Percentiles rank a stretch among this genome's conserved stretches.
These are phyloP conservation scores for Apamea epomidion DNA, from an alignment of 2,888 invertebrate species.

Conservation along the genomic window DNA sequence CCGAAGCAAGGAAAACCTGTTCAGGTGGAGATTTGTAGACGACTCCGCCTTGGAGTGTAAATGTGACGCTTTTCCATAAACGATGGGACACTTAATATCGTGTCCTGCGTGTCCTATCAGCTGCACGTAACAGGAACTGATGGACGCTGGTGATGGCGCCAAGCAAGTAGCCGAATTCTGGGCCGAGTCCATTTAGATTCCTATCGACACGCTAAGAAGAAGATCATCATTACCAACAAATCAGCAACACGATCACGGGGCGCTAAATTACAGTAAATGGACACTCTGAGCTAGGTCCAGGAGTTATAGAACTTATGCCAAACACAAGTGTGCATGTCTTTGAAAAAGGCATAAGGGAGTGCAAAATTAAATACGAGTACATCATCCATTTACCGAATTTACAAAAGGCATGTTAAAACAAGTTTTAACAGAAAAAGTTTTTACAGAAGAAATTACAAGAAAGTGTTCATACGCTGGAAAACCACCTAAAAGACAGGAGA, in stretches of 20 bases:
- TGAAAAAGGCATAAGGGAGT: background rate
- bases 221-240: background rate
- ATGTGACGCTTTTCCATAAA: no score
- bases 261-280: background rate
- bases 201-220: no score
- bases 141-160: no score
- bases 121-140: no score
- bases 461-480: background rate
- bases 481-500: background rate
- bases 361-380: background rate
- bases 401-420: background rate
- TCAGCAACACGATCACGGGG: background rate
- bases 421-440: conserved; percentile 3
- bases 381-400: background rate
- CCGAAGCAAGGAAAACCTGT: no score
- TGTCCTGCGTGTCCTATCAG: no score
- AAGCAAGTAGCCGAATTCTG: no score
- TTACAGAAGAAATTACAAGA: conserved; percentile 1
- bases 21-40: no score
- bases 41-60: no score
- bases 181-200: no score
- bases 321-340: conserved; percentile 10
- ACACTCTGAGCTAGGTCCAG: background rate
- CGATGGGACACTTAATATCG: no score
- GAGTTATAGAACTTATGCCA: background rate